Base-by-base conservation (phyloP, 2,113 vertebrate genomes). In the Sceloporus undulatus region DNA sequence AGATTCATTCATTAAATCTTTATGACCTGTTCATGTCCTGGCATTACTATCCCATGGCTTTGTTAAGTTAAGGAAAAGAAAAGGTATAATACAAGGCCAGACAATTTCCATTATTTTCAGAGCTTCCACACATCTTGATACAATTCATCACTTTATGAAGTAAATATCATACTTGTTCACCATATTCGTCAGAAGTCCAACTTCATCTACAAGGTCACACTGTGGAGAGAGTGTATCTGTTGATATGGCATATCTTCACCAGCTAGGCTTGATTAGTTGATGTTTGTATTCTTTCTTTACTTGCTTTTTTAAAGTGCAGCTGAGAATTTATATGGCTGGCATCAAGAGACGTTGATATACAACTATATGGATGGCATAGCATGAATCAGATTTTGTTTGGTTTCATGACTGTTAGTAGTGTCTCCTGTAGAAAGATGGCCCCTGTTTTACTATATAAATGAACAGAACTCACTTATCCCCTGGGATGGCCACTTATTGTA, bases 1-100 rank as follows among this genome's bases (percentile, higher is more conserved):
- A 87, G 80, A 52, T 85, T 34, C 40, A 83, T 80, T 87, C 82
- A 59, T 92, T 70, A 89, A 23, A 81, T 90, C 87, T 95, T 79
- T 93, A 91, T 91, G 85, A 88, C 84, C 79, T 91, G 88, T 81
- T 89, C 2, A 87, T 87, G 85, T 83, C 88, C 88, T 65, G 77
- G n/a, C 9, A 90, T 89, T 85, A 65, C 27, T 6, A 38, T 29
- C 23, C 48, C 10, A 38, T 52, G 34, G 34, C 18, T 54, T 68
- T 78, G 23, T 54, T 71, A 11, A 73, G 84, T 62, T 68, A 79
- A 79, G 21, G 34, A 9, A 38, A 70, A 18, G 19, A 68, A n/a
- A 19, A 56, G n/a, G 38, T 42, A 62, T 40, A 54, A n/a, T 76
- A 29, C 23, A 85, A 85, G 84, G 73, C 73, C 34, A 23, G 25